Percentiles rank a stretch among this genome's conserved stretches.
Conservation (phyloP, 1,140 invertebrate species). For the Drosophila virilis region DNA sequence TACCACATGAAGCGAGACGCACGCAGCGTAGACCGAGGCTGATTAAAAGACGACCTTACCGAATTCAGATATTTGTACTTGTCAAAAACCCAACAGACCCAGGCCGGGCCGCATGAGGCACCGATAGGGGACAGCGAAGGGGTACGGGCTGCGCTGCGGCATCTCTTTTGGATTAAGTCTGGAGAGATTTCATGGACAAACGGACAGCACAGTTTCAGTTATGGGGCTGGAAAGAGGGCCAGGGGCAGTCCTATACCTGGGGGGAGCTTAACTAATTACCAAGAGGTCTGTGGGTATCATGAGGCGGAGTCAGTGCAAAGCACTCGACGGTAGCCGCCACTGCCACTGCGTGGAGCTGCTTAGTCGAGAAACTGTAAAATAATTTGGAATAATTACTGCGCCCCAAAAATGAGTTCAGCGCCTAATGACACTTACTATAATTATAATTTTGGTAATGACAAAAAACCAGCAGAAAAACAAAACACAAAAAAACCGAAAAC, state of each 20-base stretch:
- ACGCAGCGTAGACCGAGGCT: slow-evolving; percentile 52
- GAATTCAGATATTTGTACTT: slow-evolving; percentile 83
- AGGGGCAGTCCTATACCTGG: neutral
- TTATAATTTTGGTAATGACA: slow-evolving; percentile 83
- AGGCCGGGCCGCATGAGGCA: neutral
- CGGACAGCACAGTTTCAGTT: neutral
- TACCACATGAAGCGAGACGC: slow-evolving; percentile 76
- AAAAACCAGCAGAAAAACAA: slow-evolving; percentile 24
- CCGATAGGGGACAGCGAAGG: slow-evolving; percentile 11
- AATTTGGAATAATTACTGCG: slow-evolving; percentile 71
- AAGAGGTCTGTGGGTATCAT: slow-evolving; percentile 22
- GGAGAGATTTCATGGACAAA: slow-evolving; percentile 11
- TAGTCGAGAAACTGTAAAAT: slow-evolving; percentile 66
- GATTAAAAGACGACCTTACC: slow-evolving; percentile 84
- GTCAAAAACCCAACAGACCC: slow-evolving; percentile 63
- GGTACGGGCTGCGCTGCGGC: slow-evolving; percentile 3
- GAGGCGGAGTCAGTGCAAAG: neutral
- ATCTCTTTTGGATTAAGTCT: slow-evolving; percentile 45
- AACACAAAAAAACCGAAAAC: slow-evolving; percentile 24
- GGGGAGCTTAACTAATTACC: slow-evolving; percentile 41
- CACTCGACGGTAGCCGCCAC: neutral
- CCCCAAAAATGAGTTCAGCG: slow-evolving; percentile 66
- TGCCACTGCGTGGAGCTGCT: neutral
- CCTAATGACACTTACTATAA: slow-evolving; percentile 82
- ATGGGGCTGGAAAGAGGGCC: neutral